phyloP scores from a whole-genome alignment of 2,888 invertebrate genomes.

The Matsumyia berberina region DNA sequence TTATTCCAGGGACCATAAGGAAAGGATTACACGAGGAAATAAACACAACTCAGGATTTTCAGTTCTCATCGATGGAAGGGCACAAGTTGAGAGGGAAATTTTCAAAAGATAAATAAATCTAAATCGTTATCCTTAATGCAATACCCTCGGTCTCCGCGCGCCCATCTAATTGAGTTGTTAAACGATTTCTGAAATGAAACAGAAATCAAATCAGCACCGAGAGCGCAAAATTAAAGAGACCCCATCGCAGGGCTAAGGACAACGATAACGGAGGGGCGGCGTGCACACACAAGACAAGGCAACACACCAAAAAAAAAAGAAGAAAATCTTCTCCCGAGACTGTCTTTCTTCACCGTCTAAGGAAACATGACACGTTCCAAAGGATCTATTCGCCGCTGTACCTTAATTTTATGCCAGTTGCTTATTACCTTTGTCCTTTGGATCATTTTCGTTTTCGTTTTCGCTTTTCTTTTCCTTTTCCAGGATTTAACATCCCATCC shows the following conservation, averaged over 20 bases:
- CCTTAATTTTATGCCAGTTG: conserved; percentile 52
- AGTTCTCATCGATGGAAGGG: background rate
- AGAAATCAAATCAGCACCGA: conserved; percentile 38
- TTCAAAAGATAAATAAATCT: background rate
- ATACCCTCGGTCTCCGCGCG: background rate
- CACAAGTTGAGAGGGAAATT: background rate
- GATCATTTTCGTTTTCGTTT: conserved; percentile 10
- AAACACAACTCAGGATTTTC: background rate
- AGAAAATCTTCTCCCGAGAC: background rate
- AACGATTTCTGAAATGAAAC: conserved; percentile 54
- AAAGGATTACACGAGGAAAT: conserved; percentile 16
- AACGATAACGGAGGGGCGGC: background rate
- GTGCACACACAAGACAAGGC: background rate
- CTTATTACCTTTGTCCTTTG: conserved; percentile 52
- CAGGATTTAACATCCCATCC: conserved; percentile 27
- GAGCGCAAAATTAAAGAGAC: conserved; percentile 38
- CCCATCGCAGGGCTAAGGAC: background rate
- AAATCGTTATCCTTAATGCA: background rate
- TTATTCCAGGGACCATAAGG: background rate
- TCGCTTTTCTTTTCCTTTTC: too few relatives aligned
- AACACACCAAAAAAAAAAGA: too few relatives aligned
- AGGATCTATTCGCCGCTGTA: conserved; percentile 24
- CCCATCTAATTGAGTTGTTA: conserved; percentile 39
- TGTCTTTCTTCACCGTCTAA: background rate
- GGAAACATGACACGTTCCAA: conserved; percentile 34